Evolutionary conservation across 1,140 invertebrate genomes (phyloP), one percentile per base, ranked within the genome.

Genomic region (Trachymyrmex septentrionalis): DNA sequence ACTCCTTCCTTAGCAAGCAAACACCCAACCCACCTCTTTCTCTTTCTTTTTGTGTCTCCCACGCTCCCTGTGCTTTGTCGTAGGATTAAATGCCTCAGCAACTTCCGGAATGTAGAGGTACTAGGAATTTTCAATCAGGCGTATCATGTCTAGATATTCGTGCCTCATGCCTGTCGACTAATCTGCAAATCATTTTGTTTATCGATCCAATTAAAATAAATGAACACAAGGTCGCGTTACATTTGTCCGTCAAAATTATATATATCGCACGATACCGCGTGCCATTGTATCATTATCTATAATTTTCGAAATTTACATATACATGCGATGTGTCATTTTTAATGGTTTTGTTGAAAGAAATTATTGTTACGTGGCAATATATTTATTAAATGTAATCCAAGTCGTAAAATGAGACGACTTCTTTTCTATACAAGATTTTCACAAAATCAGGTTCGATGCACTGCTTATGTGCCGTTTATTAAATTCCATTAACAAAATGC

Each of bases 51-150:
- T 38, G 16, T 27, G 21, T 77, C 66, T 69, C 66, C 66, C 66
- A 69, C 66, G 66, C 66, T 24, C 66, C 4, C 24, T 27, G 64
- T n/a, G 66, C 38, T 48, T 69, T 50, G 19, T 66, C 64, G 34
- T 67, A 48, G 21, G 66, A 9, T 50, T 69, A 69, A 69, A 69
- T 50, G 21, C 66, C 66, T 69, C 38, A 2, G 21, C 14, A 38
- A 69, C 66, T 69, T 69, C 66, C 66, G 66, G 66, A 69, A 69
- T 50, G 21, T 66, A 34, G 19, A 34, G 63, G 34, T 66, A 66
- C 64, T 44, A 67, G n/a, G 34, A 38, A 44, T 44, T 44, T 38
- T 67, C 64, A 34, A 44, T 67, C 64, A n/a, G 64, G 4, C 19
- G n/a, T 67, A 21, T 67, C 24, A 5, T 16, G 24, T 63, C 64